A percentile compares a stretch with the other conserved stretches of the same genome.
phyloP scores from a whole-genome alignment of 1,140 invertebrate species.

The Drosophila sturtevanti region DNA sequence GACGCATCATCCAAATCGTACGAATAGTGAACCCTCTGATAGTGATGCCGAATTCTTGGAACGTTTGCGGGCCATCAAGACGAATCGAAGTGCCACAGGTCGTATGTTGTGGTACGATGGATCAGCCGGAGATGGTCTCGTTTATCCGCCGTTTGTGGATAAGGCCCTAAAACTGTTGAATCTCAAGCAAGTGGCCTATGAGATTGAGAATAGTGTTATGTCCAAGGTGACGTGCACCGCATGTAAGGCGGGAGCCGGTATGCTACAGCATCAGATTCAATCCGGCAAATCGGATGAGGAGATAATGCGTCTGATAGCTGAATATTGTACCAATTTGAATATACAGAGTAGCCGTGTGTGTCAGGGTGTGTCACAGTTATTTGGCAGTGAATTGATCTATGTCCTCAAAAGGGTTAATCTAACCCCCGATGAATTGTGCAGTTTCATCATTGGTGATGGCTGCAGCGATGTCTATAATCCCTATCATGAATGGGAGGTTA shows the following conservation, averaged over 20 bases:
- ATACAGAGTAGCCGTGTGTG: slow-evolving; percentile 92
- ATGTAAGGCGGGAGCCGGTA: slow-evolving; percentile 93
- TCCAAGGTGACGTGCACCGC: slow-evolving; percentile 95
- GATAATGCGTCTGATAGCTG: slow-evolving; percentile 92
- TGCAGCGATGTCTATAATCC: slow-evolving; percentile 94
- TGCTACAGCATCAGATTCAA: slow-evolving; percentile 93
- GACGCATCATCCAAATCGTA: slow-evolving; percentile 81
- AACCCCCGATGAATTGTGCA: slow-evolving; percentile 94
- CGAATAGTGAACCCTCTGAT: slow-evolving; percentile 82
- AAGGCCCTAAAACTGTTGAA: slow-evolving; percentile 92
- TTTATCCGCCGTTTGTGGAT: slow-evolving; percentile 90
- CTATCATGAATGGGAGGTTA: slow-evolving; percentile 94
- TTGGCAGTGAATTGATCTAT: slow-evolving; percentile 92
- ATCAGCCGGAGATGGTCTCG: slow-evolving; percentile 86
- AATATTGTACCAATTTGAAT: slow-evolving; percentile 93
- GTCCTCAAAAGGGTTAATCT: slow-evolving; percentile 90
- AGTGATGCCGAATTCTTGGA: slow-evolving; percentile 84
- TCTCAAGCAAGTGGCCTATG: slow-evolving; percentile 91
- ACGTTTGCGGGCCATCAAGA: slow-evolving; percentile 83
- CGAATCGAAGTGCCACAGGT: slow-evolving; percentile 83
- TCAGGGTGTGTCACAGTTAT: slow-evolving; percentile 92
- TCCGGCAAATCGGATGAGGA: slow-evolving; percentile 92
- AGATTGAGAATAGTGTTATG: slow-evolving; percentile 95
- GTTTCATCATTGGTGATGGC: slow-evolving; percentile 94
- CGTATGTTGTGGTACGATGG: slow-evolving; percentile 89